Evolutionary conservation across 2,888 invertebrate genomes (phyloP).

Genomic region (Cosmorhoe ocellata): DNA sequence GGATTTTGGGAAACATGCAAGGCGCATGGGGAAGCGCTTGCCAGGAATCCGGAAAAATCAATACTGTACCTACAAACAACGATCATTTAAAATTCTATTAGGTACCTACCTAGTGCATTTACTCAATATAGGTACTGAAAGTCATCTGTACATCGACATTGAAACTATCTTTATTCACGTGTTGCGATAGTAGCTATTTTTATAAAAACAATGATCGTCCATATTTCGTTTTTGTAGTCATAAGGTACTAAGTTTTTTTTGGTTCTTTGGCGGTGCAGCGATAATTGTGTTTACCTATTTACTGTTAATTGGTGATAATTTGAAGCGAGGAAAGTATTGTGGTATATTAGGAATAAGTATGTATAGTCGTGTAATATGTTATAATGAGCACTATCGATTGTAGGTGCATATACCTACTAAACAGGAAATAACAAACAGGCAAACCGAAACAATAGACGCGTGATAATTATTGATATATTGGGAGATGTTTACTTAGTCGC

Average conservation of each 20-base stretch:
- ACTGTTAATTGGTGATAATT: not conserved
- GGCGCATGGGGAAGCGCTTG: slow-evolving; percentile 63
- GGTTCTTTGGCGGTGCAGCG: too few relatives aligned
- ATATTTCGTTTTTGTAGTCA: not conserved
- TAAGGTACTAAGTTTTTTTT: too few relatives aligned
- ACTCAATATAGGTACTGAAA: too few relatives aligned
- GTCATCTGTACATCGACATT: not conserved
- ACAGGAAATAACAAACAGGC: not conserved
- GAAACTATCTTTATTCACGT: not conserved
- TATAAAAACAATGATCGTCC: not conserved
- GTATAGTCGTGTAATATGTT: too few relatives aligned
- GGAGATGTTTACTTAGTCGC: not conserved
- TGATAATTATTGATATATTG: not conserved
- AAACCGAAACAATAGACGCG: not conserved
- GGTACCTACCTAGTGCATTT: too few relatives aligned
- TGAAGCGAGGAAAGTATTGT: too few relatives aligned
- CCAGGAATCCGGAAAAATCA: slow-evolving; percentile 62
- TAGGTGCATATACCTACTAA: too few relatives aligned
- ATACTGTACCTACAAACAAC: slow-evolving; percentile 45
- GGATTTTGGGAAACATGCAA: slow-evolving; percentile 43
- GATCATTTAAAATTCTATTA: slow-evolving; percentile 8
- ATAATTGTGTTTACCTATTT: not conserved
- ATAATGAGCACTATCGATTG: too few relatives aligned
- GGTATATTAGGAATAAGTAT: too few relatives aligned
- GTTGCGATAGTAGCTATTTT: not conserved